phyloP scores from a whole-genome alignment of 1,140 invertebrate genomes.

The Drosophila melanica region DNA sequence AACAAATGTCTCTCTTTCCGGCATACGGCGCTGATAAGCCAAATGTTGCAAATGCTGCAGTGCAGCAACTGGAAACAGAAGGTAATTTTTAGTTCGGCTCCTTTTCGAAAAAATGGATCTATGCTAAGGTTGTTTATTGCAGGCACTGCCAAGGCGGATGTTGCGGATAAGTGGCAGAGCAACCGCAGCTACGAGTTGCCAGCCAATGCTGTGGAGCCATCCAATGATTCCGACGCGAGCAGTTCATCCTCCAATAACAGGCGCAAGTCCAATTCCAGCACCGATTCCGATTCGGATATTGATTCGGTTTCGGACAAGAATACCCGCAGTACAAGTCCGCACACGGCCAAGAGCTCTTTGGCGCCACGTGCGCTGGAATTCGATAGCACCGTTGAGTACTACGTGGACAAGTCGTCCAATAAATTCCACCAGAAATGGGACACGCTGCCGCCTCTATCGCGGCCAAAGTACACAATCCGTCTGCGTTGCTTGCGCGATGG shows the following conservation, averaged over 20 bases:
- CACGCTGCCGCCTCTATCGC: slow-evolving; percentile 50
- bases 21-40: slow-evolving; percentile 36
- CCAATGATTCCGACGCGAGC: neutral
- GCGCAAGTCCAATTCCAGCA: neutral
- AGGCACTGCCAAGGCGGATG: neutral
- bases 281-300: neutral
- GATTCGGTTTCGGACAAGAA: neutral
- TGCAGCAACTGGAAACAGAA: neutral
- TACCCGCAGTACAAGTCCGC: neutral
- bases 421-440: slow-evolving; percentile 81
- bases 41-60: neutral
- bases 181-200: slow-evolving; percentile 21
- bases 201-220: neutral
- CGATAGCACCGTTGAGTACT: slow-evolving; percentile 84
- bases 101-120: too few relatives aligned
- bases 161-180: slow-evolving; percentile 14
- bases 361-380: slow-evolving; percentile 51
- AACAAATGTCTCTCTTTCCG: slow-evolving; percentile 63
- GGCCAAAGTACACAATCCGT: slow-evolving; percentile 76
- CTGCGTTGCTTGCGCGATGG: slow-evolving; percentile 1
- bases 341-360: too few relatives aligned
- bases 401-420: slow-evolving; percentile 85
- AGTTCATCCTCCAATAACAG: neutral
- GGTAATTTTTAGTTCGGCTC: neutral
- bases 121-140: neutral